These are phyloP conservation scores for Protophormia terraenovae DNA, from an alignment of 2,888 invertebrate genomes.

Conservation along the genomic window DNA sequence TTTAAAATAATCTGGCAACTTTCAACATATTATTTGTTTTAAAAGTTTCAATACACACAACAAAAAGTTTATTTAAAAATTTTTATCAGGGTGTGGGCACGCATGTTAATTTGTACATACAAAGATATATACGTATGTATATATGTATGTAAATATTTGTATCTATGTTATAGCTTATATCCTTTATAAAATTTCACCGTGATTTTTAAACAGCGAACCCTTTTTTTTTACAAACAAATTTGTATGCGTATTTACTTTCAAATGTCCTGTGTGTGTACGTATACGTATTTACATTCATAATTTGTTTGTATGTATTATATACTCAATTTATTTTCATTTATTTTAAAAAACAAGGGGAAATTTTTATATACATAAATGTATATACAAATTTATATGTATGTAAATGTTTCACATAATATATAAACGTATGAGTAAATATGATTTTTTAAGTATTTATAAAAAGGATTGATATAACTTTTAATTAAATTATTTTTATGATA, in stretches of 20 bases:
- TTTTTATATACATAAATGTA: neutral
- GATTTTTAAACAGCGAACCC: slow-evolving; percentile 47
- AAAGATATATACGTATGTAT: too few species aligned
- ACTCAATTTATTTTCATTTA: neutral
- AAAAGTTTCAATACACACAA: neutral
- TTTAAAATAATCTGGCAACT: neutral
- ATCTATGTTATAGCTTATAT: neutral
- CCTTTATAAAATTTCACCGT: neutral
- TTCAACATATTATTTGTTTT: neutral
- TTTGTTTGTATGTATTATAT: neutral
- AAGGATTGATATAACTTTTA: neutral
- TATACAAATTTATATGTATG: neutral
- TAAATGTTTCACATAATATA: neutral
- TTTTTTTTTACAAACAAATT: slow-evolving; percentile 26
- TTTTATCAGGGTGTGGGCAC: slow-evolving; percentile 63
- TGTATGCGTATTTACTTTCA: slow-evolving; percentile 54
- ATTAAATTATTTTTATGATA: slow-evolving; percentile 13
- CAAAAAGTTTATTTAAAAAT: neutral
- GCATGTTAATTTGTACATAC: slow-evolving; percentile 71
- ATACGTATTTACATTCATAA: neutral
- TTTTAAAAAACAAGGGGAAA: slow-evolving; percentile 26
- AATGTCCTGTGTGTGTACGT: slow-evolving; percentile 25
- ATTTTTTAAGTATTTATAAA: neutral
- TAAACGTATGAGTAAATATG: neutral
- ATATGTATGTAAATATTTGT: neutral